Evolutionary conservation across 2,888 invertebrate genomes (phyloP).

Genomic region (Cantharis rustica): DNA sequence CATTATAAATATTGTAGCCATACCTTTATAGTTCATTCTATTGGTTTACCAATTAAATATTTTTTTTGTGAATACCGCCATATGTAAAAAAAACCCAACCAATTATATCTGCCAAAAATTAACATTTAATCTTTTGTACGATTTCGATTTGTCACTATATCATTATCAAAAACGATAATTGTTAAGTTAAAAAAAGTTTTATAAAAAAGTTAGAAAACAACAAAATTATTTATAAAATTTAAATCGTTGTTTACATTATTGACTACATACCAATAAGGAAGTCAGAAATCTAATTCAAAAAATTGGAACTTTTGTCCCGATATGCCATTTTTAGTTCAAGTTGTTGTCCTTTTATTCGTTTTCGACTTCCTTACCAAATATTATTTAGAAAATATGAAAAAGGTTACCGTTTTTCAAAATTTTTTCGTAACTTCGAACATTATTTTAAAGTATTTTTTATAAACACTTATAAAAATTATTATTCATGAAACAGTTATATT

Average conservation of each 20-base stretch:
- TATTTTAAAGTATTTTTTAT: neutral
- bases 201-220: neutral
- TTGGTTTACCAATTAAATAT: no score
- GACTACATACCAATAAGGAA: neutral
- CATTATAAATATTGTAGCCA: no score
- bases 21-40: no score
- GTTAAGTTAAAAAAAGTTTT: neutral
- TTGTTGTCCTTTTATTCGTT: neutral
- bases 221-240: neutral
- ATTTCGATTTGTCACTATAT: neutral
- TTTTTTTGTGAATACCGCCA: neutral
- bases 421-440: neutral
- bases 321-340: neutral
- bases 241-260: neutral
- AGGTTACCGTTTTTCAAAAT: neutral
- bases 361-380: neutral
- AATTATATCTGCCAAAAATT: neutral
- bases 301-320: neutral
- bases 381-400: neutral
- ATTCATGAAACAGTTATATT: neutral
- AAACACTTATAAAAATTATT: slow-evolving; percentile 1
- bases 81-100: neutral
- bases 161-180: neutral
- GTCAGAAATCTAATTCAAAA: neutral
- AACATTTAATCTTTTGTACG: neutral